Base-by-base conservation (phyloP, 53 echinoderm and acorn worm species). In the Patiria pectinifera region DNA sequence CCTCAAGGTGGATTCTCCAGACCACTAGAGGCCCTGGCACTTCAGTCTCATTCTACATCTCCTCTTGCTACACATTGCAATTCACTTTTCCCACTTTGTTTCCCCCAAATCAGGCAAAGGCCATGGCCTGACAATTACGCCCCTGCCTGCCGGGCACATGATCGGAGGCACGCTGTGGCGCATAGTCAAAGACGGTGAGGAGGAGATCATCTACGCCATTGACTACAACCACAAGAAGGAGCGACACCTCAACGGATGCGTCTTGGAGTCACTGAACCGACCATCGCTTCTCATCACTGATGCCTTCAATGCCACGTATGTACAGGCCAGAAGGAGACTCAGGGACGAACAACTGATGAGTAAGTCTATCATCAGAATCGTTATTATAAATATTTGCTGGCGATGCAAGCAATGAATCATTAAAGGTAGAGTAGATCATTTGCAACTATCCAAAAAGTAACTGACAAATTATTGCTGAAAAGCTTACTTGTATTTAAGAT, bases 151-250 rank as follows among this genome's bases (percentile, higher is more conserved):
- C 6, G 99, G 99, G 92, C 99, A 99, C 97, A 99, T 99, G 97
- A 96, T 99, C 26, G 99, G 99, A 11, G 99, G 99, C 21, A 99
- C 99, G 8, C 92, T 97, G 76, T 99, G 97, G 99, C 96, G 95
- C 91, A 99, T 99, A 18, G 97, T 99, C 71, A 99, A 99, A 86
- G 99, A 99, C 48, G 99, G 97, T 2, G 95, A 96, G 79, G 99
- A 99, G 62, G 99, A 99, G 89, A 99, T 99, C 25, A 84, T 99
- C 46, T 99, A 99, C 84, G 99, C 97, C 3, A 91, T 99, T 19
- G 99, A 99, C 91, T 99, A 99, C 91, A 99, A 99, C 85, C 99
- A 99, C 95, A 99, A 99, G 92, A 99, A 99, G 86, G 99, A 99
- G 91, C 86, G 99, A 22, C 99, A 99, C 86, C 95, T 99, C 26